phyloP scores from a whole-genome alignment of 2,113 vertebrate genomes.

The Urocynchramus pylzowi region DNA sequence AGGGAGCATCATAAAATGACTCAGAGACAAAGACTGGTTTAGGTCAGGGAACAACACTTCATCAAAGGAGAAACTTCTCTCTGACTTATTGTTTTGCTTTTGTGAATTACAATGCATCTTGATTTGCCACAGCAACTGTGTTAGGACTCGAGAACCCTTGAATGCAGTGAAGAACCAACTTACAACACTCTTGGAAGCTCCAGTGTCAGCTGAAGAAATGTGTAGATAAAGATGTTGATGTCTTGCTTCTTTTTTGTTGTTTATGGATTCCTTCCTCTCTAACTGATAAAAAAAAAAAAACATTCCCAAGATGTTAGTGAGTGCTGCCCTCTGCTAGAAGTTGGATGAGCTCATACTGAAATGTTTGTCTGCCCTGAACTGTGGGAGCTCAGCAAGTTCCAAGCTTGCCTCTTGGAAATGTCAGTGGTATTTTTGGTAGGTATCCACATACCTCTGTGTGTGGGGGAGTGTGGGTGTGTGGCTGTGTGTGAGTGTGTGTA shows the following conservation, averaged over 20 bases:
- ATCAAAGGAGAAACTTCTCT: conserved; percentile 50
- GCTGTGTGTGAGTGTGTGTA: accelerated
- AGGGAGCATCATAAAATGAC: conserved; percentile 70
- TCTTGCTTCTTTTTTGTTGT: background rate
- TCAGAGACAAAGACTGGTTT: conserved; percentile 75
- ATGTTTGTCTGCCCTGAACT: background rate
- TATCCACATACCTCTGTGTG: accelerated
- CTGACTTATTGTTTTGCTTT: conserved; percentile 58
- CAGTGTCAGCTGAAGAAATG: background rate
- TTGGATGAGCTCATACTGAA: background rate
- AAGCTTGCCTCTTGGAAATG: background rate
- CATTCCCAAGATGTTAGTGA: background rate
- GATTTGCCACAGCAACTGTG: background rate
- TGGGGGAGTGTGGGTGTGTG: accelerated
- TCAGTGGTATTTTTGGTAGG: background rate
- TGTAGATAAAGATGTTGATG: background rate
- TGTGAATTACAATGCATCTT: conserved; percentile 20
- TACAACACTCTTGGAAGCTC: background rate
- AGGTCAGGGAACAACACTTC: conserved; percentile 65
- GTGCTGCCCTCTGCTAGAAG: background rate
- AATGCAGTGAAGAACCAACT: background rate
- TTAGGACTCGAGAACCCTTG: background rate
- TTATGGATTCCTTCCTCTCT: background rate
- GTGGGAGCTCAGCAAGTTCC: background rate
- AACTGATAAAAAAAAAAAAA: background rate